Evolutionary conservation across 1,140 invertebrate species (phyloP).

Genomic region (Drosophila subobscura): DNA sequence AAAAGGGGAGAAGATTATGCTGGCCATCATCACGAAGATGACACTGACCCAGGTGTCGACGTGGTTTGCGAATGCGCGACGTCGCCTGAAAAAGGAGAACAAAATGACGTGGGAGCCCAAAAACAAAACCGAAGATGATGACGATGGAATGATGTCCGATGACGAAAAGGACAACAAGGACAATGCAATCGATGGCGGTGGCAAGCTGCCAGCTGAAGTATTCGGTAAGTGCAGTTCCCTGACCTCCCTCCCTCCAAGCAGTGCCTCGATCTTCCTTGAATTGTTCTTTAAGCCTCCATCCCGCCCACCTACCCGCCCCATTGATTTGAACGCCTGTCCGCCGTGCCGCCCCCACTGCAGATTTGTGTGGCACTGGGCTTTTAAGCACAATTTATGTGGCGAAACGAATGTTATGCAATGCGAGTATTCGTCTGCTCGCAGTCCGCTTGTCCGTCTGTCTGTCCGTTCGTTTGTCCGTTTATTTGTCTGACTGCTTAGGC

Average conservation of each 20-base stretch:
- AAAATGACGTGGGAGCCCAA: slow-evolving; percentile 98
- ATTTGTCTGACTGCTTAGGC: slow-evolving; percentile 79
- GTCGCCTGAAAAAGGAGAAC: slow-evolving; percentile 97
- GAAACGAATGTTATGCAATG: slow-evolving; percentile 78
- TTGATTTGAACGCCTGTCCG: slow-evolving; percentile 51
- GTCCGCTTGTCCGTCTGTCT: slow-evolving; percentile 5
- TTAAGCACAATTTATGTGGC: slow-evolving; percentile 83
- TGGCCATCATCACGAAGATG: slow-evolving; percentile 98
- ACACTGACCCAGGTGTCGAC: slow-evolving; percentile 97
- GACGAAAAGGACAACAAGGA: slow-evolving; percentile 93
- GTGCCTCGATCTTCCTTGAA: slow-evolving; percentile 35
- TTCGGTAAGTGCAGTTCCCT: slow-evolving; percentile 54
- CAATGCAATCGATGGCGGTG: slow-evolving; percentile 83
- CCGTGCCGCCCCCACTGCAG: slow-evolving; percentile 40
- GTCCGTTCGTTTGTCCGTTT: slow-evolving; percentile 53
- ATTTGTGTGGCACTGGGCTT: slow-evolving; percentile 77
- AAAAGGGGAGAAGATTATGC: slow-evolving; percentile 98
- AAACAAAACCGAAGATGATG: slow-evolving; percentile 95
- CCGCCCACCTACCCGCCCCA: slow-evolving; percentile 24
- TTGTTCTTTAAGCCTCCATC: slow-evolving; percentile 56
- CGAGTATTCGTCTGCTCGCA: slow-evolving; percentile 48
- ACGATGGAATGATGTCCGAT: slow-evolving; percentile 93
- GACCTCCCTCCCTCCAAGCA: slow-evolving; percentile 34
- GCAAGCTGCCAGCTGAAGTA: slow-evolving; percentile 83
- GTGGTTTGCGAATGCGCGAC: slow-evolving; percentile 97